Evolutionary conservation across 2,888 invertebrate species (phyloP), one percentile per base, ranked within the genome.

Genomic region (Alsophila aescularia): DNA sequence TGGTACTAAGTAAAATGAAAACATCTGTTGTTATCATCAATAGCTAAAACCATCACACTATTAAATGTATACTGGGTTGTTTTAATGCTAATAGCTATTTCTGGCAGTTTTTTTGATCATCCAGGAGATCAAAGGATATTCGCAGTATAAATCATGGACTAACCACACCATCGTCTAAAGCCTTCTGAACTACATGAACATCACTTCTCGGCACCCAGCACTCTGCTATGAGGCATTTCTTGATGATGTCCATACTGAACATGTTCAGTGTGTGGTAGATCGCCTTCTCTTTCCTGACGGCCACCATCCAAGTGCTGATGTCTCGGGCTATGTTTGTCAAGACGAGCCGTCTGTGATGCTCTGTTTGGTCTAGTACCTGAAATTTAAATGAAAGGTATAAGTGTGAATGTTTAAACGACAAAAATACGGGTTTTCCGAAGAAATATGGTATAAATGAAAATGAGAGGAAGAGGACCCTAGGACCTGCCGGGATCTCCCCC

Each of bases 241-340:
- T 96, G 0, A 97, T 95, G 7, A 97, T 96, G 77, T 98, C 98
- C 92, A 97, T 94, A 78, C 96, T 98, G 89, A 98, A 98, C 87
- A 97, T 93, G 87, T 98, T 98, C 69, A 98, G 92, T 0, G 96
- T 97, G 79, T 98, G 97, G 86, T 98, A 98, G 76, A 98, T 98
- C 2, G 98, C 98, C 81, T 98, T 98, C 92, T 97, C 96, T 78
- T 97, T 97, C 14, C 95, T 92, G 10, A 97, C 97, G 79, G 96
- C 96, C 41, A 97, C 94, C 85, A 95, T 94, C 98, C 98, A 98
- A 48, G 96, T 96, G 74, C 96, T 96, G 66, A 98, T 93, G 81
- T 97, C 96, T 68, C 96, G 95, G 0, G 97, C 97, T 1, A 97
- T 97, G 64, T 96, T 96, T 0, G 96, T 94, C 29, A 98, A 89